A percentile compares a stretch with the other conserved stretches of the same genome.
Conservation (phyloP, 2,888 invertebrate genomes). For the Dione juno region DNA sequence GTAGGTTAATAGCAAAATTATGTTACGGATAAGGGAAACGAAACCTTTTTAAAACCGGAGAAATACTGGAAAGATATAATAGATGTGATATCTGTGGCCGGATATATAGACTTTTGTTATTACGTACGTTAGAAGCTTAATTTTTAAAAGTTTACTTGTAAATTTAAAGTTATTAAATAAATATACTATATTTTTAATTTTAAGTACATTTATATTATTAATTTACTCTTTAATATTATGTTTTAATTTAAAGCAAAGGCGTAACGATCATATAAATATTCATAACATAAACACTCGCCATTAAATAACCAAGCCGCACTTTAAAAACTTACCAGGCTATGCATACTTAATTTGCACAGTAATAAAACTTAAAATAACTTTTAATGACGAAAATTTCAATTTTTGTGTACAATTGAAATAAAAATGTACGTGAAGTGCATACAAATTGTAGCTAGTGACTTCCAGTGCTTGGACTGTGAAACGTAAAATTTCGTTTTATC, state of each 20-base stretch:
- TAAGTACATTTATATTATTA: no score
- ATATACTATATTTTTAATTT: not conserved
- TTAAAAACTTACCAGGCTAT: conserved; percentile 23
- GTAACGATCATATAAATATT: conserved; percentile 32
- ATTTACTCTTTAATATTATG: conserved; percentile 7
- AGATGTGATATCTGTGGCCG: conserved; percentile 19
- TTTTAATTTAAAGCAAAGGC: conserved; percentile 17
- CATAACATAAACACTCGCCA: conserved; percentile 19
- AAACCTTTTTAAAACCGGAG: conserved; percentile 13
- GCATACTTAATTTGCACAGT: conserved; percentile 18
- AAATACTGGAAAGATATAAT: conserved; percentile 22
- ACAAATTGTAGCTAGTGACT: not conserved
- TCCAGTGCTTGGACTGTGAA: no score
- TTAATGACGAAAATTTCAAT: conserved; percentile 5
- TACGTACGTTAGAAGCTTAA: conserved; percentile 27
- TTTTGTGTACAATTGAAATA: conserved; percentile 9
- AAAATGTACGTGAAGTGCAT: not conserved
- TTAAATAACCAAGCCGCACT: conserved; percentile 20
- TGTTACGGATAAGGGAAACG: conserved; percentile 9
- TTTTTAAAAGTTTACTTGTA: conserved; percentile 1
- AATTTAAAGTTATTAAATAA: not conserved
- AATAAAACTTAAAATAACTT: conserved; percentile 14
- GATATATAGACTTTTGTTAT: conserved; percentile 28
- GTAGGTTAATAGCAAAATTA: conserved; percentile 5
- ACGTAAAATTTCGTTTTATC: no score